Percentiles rank a stretch among this genome's conserved stretches.
Conservation (phyloP, 2,797 vertebrate genomes). For the Babyrousa celebensis region DNA sequence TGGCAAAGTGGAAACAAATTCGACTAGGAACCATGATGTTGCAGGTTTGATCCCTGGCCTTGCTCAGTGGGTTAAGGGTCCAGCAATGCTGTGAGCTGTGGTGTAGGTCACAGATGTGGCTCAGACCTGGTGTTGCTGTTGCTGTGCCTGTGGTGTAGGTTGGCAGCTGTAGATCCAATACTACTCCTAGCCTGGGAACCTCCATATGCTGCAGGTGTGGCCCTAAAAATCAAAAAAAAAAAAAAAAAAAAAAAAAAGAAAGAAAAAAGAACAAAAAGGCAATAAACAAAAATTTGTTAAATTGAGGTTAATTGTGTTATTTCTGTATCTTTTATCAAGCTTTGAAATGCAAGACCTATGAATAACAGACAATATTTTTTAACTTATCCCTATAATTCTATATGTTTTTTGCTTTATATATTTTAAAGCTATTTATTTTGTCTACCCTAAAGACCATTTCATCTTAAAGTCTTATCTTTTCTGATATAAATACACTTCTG, state of each 20-base stretch:
- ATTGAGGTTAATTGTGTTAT: not conserved
- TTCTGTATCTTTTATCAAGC: not conserved
- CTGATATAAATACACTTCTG: not conserved
- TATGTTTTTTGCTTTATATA: not conserved
- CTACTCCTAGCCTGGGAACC: too few species aligned
- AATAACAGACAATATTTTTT: not conserved
- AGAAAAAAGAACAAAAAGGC: conserved; percentile 7
- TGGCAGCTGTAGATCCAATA: too few species aligned
- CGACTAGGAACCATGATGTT: too few species aligned
- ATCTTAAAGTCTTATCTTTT: not conserved
- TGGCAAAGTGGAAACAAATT: too few species aligned
- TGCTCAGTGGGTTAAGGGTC: too few species aligned
- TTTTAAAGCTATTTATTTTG: not conserved
- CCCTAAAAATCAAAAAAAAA: too few species aligned
- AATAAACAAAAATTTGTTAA: not conserved
- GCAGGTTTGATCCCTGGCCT: too few species aligned
- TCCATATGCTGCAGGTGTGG: too few species aligned
- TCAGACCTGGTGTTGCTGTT: too few species aligned
- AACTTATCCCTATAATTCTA: not conserved
- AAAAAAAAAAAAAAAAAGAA: conserved; percentile 50
- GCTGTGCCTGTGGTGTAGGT: too few species aligned
- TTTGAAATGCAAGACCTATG: not conserved
- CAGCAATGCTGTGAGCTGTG: too few species aligned
- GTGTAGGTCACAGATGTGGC: too few species aligned
- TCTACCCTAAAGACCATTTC: not conserved